Percentiles rank a stretch among this genome's conserved stretches.
phyloP scores from a whole-genome alignment of 2,113 vertebrate species.

The Epinephelus lanceolatus region DNA sequence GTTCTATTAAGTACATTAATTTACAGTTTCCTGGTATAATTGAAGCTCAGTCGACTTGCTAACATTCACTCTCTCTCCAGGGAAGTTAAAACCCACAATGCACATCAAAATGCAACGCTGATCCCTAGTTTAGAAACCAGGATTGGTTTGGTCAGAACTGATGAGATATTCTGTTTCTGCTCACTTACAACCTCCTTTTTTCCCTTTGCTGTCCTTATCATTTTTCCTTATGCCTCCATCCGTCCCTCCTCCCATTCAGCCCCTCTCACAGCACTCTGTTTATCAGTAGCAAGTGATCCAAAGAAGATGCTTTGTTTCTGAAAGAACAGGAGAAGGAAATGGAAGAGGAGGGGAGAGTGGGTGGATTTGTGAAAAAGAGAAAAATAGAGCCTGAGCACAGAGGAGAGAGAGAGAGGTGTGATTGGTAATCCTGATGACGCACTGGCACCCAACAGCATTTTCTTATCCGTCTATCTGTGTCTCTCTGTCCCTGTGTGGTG shows the following conservation, averaged over 20 bases:
- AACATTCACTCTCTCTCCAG: not conserved
- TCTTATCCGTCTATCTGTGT: conserved; percentile 48
- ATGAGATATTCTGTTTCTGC: not conserved
- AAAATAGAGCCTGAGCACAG: conserved; percentile 61
- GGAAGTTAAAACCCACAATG: not conserved
- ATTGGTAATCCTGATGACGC: conserved; percentile 69
- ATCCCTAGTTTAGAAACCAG: not conserved
- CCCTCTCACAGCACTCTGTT: conserved; percentile 60
- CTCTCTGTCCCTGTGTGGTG: conserved; percentile 49
- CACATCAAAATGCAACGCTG: not conserved
- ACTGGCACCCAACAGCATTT: conserved; percentile 65
- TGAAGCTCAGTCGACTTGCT: not conserved
- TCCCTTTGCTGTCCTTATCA: conserved; percentile 1
- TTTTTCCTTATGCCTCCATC: conserved; percentile 28
- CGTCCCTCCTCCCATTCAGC: conserved; percentile 27
- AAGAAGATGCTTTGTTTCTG: conserved; percentile 79
- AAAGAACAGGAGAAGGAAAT: conserved; percentile 70
- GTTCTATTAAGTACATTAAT: not conserved
- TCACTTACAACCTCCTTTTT: conserved; percentile 1
- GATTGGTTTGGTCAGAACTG: conserved; percentile 1
- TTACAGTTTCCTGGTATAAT: not conserved
- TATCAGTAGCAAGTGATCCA: conserved; percentile 68
- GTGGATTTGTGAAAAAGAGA: conserved; percentile 71
- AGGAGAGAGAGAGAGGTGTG: conserved; percentile 66
- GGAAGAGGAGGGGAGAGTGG: conserved; percentile 64